phyloP scores from a whole-genome alignment of 2,888 invertebrate species.

The Lutraria lutraria region DNA sequence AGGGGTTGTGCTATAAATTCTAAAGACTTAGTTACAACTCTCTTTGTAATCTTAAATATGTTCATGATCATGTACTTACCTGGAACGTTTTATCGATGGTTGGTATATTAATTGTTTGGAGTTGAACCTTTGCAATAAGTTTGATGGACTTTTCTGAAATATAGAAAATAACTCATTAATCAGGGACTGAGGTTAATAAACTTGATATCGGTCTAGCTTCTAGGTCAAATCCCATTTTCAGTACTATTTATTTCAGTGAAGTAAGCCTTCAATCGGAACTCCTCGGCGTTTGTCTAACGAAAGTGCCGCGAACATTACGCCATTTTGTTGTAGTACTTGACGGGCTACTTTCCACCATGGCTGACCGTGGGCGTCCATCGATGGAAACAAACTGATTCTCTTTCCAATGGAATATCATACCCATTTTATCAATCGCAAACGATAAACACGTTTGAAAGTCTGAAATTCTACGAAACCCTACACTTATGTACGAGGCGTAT shows the following conservation, averaged over 20 bases:
- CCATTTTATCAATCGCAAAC: no score
- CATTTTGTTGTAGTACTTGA: no score
- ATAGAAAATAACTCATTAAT: neutral
- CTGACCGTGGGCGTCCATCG: neutral
- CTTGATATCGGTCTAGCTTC: neutral
- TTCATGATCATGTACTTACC: constrained; percentile 64
- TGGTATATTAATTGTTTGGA: constrained; percentile 68
- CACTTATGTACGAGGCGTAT: no score
- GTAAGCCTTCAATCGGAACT: no score
- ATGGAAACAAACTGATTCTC: neutral
- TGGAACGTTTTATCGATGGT: constrained; percentile 77
- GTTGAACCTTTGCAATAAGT: constrained; percentile 63
- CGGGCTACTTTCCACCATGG: neutral
- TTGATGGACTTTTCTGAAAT: constrained; percentile 75
- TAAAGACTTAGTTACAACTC: no score
- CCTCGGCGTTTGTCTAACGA: no score
- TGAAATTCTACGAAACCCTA: no score
- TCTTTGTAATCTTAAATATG: no score
- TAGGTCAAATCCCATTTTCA: neutral
- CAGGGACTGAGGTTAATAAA: neutral
- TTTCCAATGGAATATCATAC: neutral
- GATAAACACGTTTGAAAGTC: no score
- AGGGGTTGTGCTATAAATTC: no score
- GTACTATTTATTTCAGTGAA: neutral
- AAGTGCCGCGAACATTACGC: no score